A percentile compares a stretch with the other conserved stretches of the same genome.
These are phyloP conservation scores for Sandelia bainsii DNA, from an alignment of 2,797 vertebrate species.

Conservation along the genomic window DNA sequence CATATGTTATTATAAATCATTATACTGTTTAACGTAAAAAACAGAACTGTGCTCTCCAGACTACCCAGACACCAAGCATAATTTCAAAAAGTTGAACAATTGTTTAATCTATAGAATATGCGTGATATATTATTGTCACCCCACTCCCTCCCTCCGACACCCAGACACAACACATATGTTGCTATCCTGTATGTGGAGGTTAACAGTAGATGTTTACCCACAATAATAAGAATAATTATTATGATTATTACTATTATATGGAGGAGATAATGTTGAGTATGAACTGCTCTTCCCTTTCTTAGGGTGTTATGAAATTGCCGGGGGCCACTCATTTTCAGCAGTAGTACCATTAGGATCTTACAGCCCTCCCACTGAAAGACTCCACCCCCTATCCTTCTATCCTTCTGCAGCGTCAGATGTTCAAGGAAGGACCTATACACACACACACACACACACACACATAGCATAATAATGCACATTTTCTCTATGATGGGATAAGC, in stretches of 20 bases:
- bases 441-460: not conserved
- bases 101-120: slow-evolving; percentile 5
- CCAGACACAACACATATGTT: slow-evolving; percentile 37
- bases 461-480: slow-evolving; percentile 20
- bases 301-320: slow-evolving; percentile 65
- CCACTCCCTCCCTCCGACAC: not conserved
- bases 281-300: slow-evolving; percentile 69
- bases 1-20: slow-evolving; percentile 24
- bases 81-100: not conserved
- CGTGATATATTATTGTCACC: not conserved
- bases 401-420: slow-evolving; percentile 24
- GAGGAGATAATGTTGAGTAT: slow-evolving; percentile 76
- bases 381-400: not conserved
- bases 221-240: slow-evolving; percentile 13
- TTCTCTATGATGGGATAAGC: slow-evolving; percentile 38
- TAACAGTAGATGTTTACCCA: slow-evolving; percentile 72
- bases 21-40: not conserved
- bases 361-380: slow-evolving; percentile 13
- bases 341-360: slow-evolving; percentile 43
- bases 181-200: slow-evolving; percentile 54
- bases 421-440: slow-evolving; percentile 12
- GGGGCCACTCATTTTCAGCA: slow-evolving; percentile 50
- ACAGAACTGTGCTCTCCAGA: not conserved
- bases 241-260: slow-evolving; percentile 20
- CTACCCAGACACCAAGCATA: not conserved